These are phyloP conservation scores for Drosophila nigricruria DNA, from an alignment of 2,888 invertebrate genomes.

Conservation along the genomic window DNA sequence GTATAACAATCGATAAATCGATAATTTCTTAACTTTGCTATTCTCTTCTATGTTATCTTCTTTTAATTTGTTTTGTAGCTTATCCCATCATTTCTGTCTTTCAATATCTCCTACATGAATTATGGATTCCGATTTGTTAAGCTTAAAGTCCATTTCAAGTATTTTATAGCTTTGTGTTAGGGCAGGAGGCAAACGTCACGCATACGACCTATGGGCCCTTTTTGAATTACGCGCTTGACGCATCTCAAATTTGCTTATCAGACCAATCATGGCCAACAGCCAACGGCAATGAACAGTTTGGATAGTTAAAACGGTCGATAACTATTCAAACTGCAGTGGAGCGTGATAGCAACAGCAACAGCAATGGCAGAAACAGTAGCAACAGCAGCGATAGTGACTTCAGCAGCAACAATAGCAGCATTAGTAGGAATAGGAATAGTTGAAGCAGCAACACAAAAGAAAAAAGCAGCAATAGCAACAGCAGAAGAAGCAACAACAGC, in stretches of 20 bases:
- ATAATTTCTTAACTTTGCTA: too few species aligned
- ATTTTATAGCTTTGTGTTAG: background rate
- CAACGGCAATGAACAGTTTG: conserved; percentile 5
- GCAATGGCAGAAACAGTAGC: background rate
- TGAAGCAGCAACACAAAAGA: background rate
- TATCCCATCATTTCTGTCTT: too few species aligned
- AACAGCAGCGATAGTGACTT: background rate
- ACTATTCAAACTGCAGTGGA: conserved; percentile 62
- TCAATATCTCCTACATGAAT: background rate
- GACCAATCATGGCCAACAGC: conserved; percentile 31
- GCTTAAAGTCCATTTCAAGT: background rate
- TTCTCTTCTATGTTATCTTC: background rate
- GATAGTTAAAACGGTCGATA: background rate
- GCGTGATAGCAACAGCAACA: conserved; percentile 28
- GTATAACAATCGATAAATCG: background rate
- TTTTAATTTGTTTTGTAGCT: background rate
- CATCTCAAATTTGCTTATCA: conserved; percentile 39
- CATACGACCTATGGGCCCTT: conserved; percentile 30
- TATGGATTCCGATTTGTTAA: background rate
- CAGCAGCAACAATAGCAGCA: conserved; percentile 35
- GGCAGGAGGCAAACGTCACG: conserved; percentile 7
- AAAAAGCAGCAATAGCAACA: background rate
- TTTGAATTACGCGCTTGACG: conserved; percentile 25
- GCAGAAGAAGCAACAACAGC: conserved; percentile 32
- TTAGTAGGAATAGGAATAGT: background rate